Conservation (phyloP, 1,140 invertebrate species). For the Monomorium pharaonis region DNA sequence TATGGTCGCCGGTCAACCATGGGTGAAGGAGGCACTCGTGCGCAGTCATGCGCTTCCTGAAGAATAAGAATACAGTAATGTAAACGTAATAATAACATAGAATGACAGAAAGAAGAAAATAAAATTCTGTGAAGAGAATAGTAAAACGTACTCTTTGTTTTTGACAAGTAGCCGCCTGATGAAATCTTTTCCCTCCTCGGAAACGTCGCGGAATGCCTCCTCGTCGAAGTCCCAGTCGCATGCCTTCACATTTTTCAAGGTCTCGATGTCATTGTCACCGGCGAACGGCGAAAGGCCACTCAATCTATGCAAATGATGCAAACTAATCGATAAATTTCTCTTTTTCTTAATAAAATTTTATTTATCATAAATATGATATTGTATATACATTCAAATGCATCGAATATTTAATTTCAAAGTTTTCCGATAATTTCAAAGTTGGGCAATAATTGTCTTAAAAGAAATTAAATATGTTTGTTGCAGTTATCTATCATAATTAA, state of each 20-base stretch:
- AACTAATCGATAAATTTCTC: not conserved
- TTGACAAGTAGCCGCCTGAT: constrained; percentile 96
- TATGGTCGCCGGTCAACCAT: constrained; percentile 96
- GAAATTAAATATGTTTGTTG: not conserved
- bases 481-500: not conserved
- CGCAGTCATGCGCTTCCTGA: constrained; percentile 97
- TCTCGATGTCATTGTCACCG: constrained; percentile 99
- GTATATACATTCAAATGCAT: not conserved
- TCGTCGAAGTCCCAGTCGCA: constrained; percentile 99
- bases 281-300: constrained; percentile 99
- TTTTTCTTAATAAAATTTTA: not conserved
- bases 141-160: constrained; percentile 93
- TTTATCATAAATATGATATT: not conserved
- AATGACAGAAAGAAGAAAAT: not conserved
- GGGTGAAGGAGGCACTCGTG: constrained; percentile 98
- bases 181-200: constrained; percentile 99
- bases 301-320: constrained; percentile 86
- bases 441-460: not conserved
- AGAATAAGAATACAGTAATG: constrained; percentile 48
- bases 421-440: not conserved
- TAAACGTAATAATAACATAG: not conserved
- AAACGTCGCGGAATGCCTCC: constrained; percentile 96
- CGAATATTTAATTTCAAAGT: not conserved
- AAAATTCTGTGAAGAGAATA: not conserved
- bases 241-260: constrained; percentile 98